Evolutionary conservation across 1,140 invertebrate genomes (phyloP), one percentile per base, ranked within the genome.

Genomic region (Monochamus saltuarius): DNA sequence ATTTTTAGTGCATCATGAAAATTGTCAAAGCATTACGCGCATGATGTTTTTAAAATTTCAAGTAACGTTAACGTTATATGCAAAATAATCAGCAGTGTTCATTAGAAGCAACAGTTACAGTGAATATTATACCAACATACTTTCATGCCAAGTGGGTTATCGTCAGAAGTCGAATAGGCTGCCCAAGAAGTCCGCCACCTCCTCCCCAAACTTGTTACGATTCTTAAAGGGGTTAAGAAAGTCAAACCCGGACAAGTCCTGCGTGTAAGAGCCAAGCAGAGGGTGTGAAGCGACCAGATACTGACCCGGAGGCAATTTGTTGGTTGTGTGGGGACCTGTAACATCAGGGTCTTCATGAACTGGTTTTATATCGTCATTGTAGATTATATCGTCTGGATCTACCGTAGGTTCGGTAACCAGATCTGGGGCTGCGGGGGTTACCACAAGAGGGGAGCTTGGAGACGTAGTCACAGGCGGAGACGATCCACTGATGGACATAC

Each of bases 271-370:
- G 19, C 62, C 62, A 34, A 64, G 51, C 36, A 56, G 47, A 10
- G 62, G 62, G 56, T 60, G 53, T 16, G 62, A 64, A 51, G 55
- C 35, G 8, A 47, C 40, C 47, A 64, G 35, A 43, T 65, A 65
- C 45, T 65, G 58, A 38, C 62, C 62, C 7, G 57, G 57, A 7
- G 19, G 51, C 10, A 56, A 46, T 42, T 52, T 59, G 38, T 64
- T 58, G 35, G 36, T 43, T 9, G 14, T 62, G 42, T 65, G 62
- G 10, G 53, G 56, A 61, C 62, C 64, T 50, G 54, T 61, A 59
- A 65, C 57, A 36, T 65, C 64, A 40, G 61, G 47, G 17, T 65
- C 56, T 59, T 65, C 64, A 19, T 65, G 55, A 35, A 65, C 64
- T 16, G 64, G 64, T 43, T 59, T 65, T 7, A 59, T 54, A 38